Evolutionary conservation across 2,888 invertebrate genomes (phyloP).

Genomic region (Melipona bicolor): DNA sequence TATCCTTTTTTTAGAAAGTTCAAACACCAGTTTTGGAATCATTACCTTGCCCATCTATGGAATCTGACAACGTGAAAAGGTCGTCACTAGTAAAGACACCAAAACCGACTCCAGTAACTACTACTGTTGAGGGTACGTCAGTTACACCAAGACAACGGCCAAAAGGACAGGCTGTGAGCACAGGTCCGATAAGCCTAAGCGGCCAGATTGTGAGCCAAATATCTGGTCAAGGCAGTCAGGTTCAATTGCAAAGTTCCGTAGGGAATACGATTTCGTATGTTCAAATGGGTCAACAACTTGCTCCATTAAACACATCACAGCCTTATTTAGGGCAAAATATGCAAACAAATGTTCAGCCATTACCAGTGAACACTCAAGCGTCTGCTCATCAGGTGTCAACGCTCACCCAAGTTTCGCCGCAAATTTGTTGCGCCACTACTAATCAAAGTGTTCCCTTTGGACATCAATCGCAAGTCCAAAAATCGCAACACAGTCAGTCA

Average conservation of each 20-base stretch:
- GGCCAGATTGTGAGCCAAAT: conserved; percentile 83
- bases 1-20: conserved; percentile 86
- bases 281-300: conserved; percentile 75
- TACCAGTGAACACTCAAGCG: conserved; percentile 67
- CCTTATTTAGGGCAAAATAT: conserved; percentile 67
- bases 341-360: conserved; percentile 62
- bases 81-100: conserved; percentile 85
- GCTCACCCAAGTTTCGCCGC: conserved; percentile 74
- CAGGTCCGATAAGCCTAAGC: conserved; percentile 81
- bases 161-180: conserved; percentile 86
- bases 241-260: conserved; percentile 67
- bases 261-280: conserved; percentile 75
- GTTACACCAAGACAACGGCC: conserved; percentile 94
- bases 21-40: conserved; percentile 88
- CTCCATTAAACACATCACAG: conserved; percentile 73
- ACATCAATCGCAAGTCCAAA: conserved; percentile 70
- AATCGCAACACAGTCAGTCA: conserved; percentile 77
- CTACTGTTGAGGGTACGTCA: conserved; percentile 89
- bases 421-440: conserved; percentile 71
- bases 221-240: conserved; percentile 80
- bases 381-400: conserved; percentile 64
- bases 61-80: conserved; percentile 88
- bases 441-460: conserved; percentile 75
- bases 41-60: conserved; percentile 88
- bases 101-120: conserved; percentile 84